Percentiles rank a stretch among this genome's conserved stretches.
Evolutionary conservation across 2,113 vertebrate species (phyloP).

Genomic region (Eidolon helvum): DNA sequence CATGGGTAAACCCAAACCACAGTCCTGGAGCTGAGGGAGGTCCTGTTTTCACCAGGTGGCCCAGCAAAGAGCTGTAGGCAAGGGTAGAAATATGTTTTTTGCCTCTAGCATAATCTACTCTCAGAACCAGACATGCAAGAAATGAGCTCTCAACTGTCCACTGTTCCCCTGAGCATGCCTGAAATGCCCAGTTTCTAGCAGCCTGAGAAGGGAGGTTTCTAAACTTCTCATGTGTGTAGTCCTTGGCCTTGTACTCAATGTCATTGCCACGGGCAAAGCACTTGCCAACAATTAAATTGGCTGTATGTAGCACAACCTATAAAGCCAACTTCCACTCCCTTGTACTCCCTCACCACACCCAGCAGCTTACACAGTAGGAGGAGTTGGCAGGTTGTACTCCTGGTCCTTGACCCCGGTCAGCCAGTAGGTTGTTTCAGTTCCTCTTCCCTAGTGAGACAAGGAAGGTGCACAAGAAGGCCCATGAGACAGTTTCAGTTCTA

Average conservation of each 20-base stretch:
- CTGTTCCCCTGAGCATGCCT: background rate
- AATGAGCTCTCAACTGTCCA: background rate
- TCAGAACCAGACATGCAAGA: background rate
- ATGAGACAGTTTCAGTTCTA: fast-evolving
- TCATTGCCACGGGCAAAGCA: background rate
- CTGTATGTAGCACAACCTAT: background rate
- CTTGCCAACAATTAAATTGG: background rate
- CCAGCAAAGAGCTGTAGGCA: background rate
- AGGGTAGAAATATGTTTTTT: background rate
- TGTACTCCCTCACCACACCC: background rate
- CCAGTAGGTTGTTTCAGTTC: slow-evolving; percentile 97
- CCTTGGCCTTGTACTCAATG: background rate
- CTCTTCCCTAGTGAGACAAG: slow-evolving; percentile 89
- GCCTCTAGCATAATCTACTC: background rate
- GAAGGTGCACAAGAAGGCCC: background rate
- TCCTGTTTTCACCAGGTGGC: background rate
- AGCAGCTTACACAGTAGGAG: slow-evolving; percentile 94
- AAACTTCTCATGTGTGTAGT: background rate
- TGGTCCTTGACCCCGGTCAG: slow-evolving; percentile 91
- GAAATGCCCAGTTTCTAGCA: background rate
- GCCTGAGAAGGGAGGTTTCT: background rate
- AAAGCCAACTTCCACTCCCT: background rate
- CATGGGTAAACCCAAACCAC: background rate
- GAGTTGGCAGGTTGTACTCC: slow-evolving; percentile 90
- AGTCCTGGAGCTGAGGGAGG: background rate